A percentile compares a stretch with the other conserved stretches of the same genome.
These are phyloP conservation scores for Struthidea cinerea DNA, from an alignment of 2,113 vertebrate genomes.

Conservation along the genomic window DNA sequence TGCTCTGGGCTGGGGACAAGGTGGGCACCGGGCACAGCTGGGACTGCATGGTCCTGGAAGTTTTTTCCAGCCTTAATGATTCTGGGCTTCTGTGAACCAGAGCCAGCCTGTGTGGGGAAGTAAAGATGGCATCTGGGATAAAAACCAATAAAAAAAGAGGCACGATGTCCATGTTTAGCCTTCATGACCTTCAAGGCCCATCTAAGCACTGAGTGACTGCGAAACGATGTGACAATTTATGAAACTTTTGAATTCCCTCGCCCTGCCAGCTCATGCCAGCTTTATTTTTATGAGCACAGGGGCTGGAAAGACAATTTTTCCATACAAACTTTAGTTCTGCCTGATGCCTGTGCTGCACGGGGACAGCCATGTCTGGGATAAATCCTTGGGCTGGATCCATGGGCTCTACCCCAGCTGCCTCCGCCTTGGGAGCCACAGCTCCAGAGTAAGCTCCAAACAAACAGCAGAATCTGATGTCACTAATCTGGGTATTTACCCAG, in stretches of 20 bases:
- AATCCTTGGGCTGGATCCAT: background rate
- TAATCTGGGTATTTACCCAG: constrained; percentile 14
- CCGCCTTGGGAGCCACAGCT: background rate
- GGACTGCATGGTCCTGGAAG: rapidly evolving
- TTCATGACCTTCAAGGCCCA: background rate
- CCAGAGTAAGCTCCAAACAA: background rate
- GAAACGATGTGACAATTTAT: background rate
- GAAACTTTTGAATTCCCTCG: background rate
- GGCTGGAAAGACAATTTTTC: background rate
- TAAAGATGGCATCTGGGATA: background rate
- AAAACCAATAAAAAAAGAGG: background rate
- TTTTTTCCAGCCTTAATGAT: background rate
- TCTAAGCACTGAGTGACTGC: background rate
- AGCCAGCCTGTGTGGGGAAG: background rate
- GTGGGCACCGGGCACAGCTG: rapidly evolving
- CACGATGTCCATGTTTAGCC: background rate
- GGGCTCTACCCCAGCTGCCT: background rate
- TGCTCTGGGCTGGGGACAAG: background rate
- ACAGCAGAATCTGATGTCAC: background rate
- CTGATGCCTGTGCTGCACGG: background rate
- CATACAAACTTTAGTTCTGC: background rate
- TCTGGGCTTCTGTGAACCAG: background rate
- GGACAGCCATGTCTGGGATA: background rate
- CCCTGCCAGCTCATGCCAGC: background rate
- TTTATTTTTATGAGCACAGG: background rate